phyloP scores from a whole-genome alignment of 2,888 invertebrate genomes.

The Ophion ventricosus region DNA sequence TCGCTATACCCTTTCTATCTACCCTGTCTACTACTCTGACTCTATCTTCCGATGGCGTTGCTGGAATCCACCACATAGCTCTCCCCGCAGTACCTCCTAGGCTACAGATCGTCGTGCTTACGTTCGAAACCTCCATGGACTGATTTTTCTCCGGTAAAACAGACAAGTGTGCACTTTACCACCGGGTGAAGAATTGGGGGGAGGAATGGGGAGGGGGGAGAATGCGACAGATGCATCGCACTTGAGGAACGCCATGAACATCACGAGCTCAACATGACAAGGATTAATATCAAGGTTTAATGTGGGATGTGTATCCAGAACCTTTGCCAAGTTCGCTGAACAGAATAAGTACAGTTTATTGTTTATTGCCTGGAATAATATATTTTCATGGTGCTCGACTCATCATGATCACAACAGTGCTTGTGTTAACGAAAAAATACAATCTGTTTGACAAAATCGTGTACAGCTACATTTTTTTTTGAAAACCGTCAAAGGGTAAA shows the following conservation, averaged over 20 bases:
- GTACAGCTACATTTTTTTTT: too few species aligned
- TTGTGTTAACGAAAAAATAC: too few species aligned
- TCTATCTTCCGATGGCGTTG: constrained; percentile 28
- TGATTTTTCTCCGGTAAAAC: constrained; percentile 51
- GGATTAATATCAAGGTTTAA: background rate
- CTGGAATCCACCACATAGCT: constrained; percentile 26
- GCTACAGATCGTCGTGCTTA: constrained; percentile 16
- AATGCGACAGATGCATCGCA: constrained; percentile 32
- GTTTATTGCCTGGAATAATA: background rate
- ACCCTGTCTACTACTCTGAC: background rate
- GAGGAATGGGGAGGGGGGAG: constrained; percentile 8
- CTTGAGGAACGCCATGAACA: background rate
- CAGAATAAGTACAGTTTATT: background rate
- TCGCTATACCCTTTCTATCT: constrained; percentile 16
- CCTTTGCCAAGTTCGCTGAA: background rate
- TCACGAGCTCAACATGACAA: background rate
- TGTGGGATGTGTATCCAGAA: background rate
- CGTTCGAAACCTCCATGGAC: constrained; percentile 23
- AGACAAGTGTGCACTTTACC: constrained; percentile 52
- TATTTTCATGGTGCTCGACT: background rate
- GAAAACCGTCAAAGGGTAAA: too few species aligned
- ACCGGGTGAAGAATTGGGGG: constrained; percentile 25
- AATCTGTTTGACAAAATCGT: too few species aligned
- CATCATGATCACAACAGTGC: background rate
- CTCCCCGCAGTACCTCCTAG: constrained; percentile 18